A percentile compares a stretch with the other conserved stretches of the same genome.
phyloP scores from a whole-genome alignment of 2,797 vertebrate genomes.

The Falco cherrug region DNA sequence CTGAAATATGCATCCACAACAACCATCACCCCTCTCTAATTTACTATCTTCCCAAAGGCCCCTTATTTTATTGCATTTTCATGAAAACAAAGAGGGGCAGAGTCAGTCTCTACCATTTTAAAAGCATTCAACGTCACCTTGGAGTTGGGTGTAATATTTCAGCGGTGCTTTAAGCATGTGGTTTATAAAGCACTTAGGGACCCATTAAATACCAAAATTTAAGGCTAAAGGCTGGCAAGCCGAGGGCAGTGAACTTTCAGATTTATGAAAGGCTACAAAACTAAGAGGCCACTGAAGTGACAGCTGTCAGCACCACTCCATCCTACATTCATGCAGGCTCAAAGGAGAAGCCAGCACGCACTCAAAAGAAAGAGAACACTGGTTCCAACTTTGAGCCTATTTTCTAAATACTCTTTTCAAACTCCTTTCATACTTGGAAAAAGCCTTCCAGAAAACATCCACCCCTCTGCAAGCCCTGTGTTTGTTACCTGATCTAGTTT shows the following conservation, averaged over 20 bases:
- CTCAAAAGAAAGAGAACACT: conserved; percentile 31
- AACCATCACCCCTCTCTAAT: not conserved
- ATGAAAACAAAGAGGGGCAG: not conserved
- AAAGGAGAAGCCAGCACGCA: conserved; percentile 11
- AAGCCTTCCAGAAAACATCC: conserved; percentile 65
- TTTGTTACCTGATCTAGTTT: conserved; percentile 66
- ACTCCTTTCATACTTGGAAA: conserved; percentile 21
- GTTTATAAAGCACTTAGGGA: conserved; percentile 44
- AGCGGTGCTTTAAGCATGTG: not conserved
- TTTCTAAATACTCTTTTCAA: conserved; percentile 67
- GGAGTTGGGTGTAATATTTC: conserved; percentile 39
- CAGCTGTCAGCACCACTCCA: conserved; percentile 60
- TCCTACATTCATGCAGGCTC: conserved; percentile 44
- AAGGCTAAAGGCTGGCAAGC: conserved; percentile 44
- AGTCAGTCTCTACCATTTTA: not conserved
- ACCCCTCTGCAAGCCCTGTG: conserved; percentile 39
- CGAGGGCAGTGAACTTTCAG: conserved; percentile 35
- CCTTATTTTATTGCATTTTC: not conserved
- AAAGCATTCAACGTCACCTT: not conserved
- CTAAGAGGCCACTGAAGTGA: conserved; percentile 60
- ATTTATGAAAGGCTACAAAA: conserved; percentile 54
- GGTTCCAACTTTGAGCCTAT: conserved; percentile 43
- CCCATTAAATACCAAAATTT: conserved; percentile 55
- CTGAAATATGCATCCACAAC: not conserved
- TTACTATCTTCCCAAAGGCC: not conserved